Evolutionary conservation across 64 coral and sea anemone genomes (phyloP), one percentile per base, ranked within the genome.

Genomic region (Cladopsammia gracilis): DNA sequence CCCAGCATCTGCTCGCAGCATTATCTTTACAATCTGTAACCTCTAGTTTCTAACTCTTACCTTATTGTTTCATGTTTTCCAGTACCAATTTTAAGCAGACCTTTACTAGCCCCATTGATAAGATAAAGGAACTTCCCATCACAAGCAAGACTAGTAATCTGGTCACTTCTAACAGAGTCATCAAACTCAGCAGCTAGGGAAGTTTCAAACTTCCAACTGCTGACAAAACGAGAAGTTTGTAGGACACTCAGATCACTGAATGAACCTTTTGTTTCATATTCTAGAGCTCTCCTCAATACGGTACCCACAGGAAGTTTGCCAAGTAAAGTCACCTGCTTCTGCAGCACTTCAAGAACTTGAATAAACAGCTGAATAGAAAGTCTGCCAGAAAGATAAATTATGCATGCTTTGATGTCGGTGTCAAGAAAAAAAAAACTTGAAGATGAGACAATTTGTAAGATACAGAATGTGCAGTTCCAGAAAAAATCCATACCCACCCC

Each of bases 71-170:
- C 82, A 44, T n/a, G 5, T 82, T 86, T 95, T 25, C 94, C 94
- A 79, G 82, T 87, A 19, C 94, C 94, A 61, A 95, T 60, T 60
- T 95, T 95, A 45, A 76, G 52, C 74, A 95, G 56, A 62, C 89
- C 89, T 64, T 90, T 79, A 60, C 65, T 78, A 67, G 48, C 14
- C 18, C 58, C 56, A 67, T 60, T 65, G 11, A 85, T 61, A 1
- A 91, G 69, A 52, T 91, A 95, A 48, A 95, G 76, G 76, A 78
- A 95, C 65, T 91, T 95, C 16, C 94, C 94, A 91, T 91, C 84
- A 81, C 25, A 91, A 49, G 72, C 48, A 78, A 95, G 71, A 72
- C 82, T 93, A 19, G 25, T n/a, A 11, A 83, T 76, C 75, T 93
- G 73, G 13, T 87, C 78, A 62, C 70, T 46, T 42, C 47, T 74